phyloP scores from a whole-genome alignment of 2,888 invertebrate genomes.

The Cosmopolites sordidus region DNA sequence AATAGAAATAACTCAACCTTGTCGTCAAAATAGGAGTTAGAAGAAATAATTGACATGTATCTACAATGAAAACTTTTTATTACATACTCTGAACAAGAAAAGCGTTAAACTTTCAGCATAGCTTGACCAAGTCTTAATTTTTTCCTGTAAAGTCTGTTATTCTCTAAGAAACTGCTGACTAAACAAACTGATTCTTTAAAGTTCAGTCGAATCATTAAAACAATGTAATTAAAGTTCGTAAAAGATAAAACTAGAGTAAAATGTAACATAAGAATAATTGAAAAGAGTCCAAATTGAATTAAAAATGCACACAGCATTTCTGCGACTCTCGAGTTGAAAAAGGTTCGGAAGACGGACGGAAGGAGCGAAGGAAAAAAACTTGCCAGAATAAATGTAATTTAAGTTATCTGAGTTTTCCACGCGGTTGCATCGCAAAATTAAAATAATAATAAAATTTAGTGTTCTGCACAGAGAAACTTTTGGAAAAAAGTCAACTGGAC shows the following conservation, averaged over 20 bases:
- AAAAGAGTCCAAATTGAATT: slow-evolving; percentile 14
- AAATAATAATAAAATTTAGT: slow-evolving; percentile 38
- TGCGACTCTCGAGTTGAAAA: not conserved
- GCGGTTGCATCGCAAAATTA: slow-evolving; percentile 35
- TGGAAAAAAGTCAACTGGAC: slow-evolving; percentile 4
- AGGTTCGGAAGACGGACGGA: not conserved
- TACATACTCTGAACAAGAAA: too few relatives aligned
- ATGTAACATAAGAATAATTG: slow-evolving; percentile 15
- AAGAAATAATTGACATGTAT: too few relatives aligned
- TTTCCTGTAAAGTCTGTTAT: too few relatives aligned
- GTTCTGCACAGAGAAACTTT: slow-evolving; percentile 13
- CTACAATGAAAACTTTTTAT: too few relatives aligned
- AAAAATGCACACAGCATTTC: slow-evolving; percentile 9
- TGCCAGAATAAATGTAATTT: slow-evolving; percentile 30
- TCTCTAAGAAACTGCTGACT: too few relatives aligned
- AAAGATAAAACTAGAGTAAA: slow-evolving; percentile 7
- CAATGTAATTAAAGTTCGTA: slow-evolving; percentile 3
- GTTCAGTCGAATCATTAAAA: not conserved
- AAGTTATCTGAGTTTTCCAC: slow-evolving; percentile 36
- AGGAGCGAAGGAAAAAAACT: slow-evolving; percentile 5
- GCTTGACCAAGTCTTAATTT: too few relatives aligned
- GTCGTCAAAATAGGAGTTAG: too few relatives aligned
- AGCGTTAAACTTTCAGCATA: too few relatives aligned
- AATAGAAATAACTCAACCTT: too few relatives aligned
- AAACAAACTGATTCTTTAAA: too few relatives aligned